phyloP scores from a whole-genome alignment of 2,888 invertebrate genomes.

The Xestia ashworthii region DNA sequence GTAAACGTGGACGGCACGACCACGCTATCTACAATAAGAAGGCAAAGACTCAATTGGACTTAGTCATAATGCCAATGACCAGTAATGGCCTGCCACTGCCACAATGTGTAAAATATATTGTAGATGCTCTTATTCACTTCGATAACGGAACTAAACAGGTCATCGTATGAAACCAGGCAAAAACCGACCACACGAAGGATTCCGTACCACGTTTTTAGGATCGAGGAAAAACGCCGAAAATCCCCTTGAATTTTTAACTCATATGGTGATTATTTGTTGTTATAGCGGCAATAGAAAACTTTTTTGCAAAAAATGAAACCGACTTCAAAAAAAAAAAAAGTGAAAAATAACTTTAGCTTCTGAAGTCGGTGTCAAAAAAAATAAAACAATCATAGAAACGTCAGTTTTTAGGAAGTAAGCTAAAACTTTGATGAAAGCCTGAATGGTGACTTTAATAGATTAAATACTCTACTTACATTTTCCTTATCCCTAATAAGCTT shows the following conservation, averaged over 20 bases:
- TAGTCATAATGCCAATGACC: slow-evolving; percentile 20
- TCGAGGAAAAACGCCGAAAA: no score
- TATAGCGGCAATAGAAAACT: no score
- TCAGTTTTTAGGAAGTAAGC: no score
- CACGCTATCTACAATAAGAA: slow-evolving; percentile 6
- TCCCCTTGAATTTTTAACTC: not conserved
- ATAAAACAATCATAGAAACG: no score
- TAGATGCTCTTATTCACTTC: slow-evolving; percentile 3
- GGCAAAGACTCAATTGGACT: slow-evolving; percentile 5
- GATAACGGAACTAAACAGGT: slow-evolving; percentile 47
- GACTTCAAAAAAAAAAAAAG: no score
- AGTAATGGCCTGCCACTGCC: not conserved
- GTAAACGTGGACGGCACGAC: not conserved
- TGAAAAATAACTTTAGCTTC: no score
- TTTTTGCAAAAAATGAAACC: no score
- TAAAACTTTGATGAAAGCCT: no score
- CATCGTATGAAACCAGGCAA: slow-evolving; percentile 24
- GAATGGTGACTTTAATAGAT: no score
- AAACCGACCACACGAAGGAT: not conserved
- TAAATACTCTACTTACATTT: no score
- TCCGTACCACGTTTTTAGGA: not conserved
- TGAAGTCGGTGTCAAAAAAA: no score
- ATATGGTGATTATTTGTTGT: not conserved
- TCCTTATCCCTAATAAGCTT: no score
- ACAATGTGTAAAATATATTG: not conserved